Conservation (phyloP, 2,113 vertebrate species). For the Dicrurus megarhynchus region DNA sequence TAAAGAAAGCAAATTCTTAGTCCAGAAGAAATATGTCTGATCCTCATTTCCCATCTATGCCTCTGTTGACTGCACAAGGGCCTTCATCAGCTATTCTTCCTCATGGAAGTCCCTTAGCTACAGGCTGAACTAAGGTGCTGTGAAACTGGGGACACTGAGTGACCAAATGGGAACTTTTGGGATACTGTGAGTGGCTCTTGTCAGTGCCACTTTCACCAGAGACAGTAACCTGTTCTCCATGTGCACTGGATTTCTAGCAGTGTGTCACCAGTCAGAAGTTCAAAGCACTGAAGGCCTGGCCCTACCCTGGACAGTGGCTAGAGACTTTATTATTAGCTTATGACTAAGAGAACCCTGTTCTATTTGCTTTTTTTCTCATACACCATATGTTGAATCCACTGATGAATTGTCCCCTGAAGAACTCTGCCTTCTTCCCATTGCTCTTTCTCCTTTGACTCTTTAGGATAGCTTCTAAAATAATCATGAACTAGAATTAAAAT, state of each 20-base stretch:
- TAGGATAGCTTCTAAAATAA: neutral
- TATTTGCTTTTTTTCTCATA: neutral
- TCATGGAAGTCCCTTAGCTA: neutral
- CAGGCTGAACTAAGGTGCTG: neutral
- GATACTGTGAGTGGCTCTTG: neutral
- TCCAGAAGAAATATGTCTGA: neutral
- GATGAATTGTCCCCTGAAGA: constrained; percentile 8
- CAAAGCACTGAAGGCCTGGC: neutral
- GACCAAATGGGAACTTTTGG: neutral
- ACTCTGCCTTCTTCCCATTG: neutral
- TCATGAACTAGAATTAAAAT: neutral
- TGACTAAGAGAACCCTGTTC: neutral
- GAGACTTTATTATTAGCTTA: constrained; percentile 6
- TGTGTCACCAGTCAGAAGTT: neutral
- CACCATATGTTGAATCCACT: neutral
- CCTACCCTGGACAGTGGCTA: neutral
- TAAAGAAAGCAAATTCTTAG: neutral
- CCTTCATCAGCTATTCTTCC: neutral
- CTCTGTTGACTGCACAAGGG: neutral
- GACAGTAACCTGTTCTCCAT: neutral
- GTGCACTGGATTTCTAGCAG: neutral
- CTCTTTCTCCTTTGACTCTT: neutral
- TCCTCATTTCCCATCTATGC: neutral
- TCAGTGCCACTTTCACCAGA: neutral
- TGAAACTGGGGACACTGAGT: neutral